Evolutionary conservation across 1,140 invertebrate genomes (phyloP).

Genomic region (Gonioctena quinquepunctata): DNA sequence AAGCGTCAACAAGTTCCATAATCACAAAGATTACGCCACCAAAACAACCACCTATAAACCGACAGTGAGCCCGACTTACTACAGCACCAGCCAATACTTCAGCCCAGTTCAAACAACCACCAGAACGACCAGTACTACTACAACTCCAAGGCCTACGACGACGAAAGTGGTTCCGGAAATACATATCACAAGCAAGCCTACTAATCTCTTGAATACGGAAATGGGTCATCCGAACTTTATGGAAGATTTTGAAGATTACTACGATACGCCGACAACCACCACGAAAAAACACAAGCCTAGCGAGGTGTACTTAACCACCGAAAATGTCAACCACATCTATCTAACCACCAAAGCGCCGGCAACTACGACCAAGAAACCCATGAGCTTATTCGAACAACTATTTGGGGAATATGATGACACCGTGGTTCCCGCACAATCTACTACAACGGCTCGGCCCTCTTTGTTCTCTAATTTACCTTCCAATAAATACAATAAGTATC

Average conservation of each 20-base stretch:
- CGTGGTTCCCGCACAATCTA: conserved; percentile 14
- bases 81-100: conserved; percentile 27
- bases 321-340: conserved; percentile 28
- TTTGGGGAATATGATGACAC: conserved; percentile 52
- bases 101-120: conserved; percentile 42
- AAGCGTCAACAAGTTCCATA: conserved; percentile 65
- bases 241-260: conserved; percentile 45
- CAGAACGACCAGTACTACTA: conserved; percentile 49
- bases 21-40: conserved; percentile 63
- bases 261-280: conserved; percentile 23
- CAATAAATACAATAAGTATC: background rate
- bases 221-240: conserved; percentile 50
- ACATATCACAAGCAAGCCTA: conserved; percentile 29
- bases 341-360: conserved; percentile 29
- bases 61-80: conserved; percentile 48
- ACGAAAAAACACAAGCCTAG: conserved; percentile 13
- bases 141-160: conserved; percentile 40
- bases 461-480: conserved; percentile 3
- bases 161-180: conserved; percentile 44
- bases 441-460: conserved; percentile 24
- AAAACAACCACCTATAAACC: conserved; percentile 54
- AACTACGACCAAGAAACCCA: conserved; percentile 45
- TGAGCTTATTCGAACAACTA: conserved; percentile 52
- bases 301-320: conserved; percentile 15
- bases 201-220: conserved; percentile 40